phyloP scores from a whole-genome alignment of 1,140 invertebrate species.

The Drosophila ambigua region DNA sequence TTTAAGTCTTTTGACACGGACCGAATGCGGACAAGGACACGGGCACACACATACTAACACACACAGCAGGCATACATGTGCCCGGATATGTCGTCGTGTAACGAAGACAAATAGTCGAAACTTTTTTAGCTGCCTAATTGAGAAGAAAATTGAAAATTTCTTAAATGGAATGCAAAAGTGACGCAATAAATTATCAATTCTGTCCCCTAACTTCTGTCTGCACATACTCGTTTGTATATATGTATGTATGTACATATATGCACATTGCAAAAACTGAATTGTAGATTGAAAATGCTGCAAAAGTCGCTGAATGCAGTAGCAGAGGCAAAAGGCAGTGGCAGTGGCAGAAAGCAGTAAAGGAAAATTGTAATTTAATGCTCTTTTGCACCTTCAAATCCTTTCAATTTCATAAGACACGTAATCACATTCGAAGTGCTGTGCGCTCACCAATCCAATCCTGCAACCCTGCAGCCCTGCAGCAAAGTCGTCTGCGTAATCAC shows the following conservation, averaged over 20 bases:
- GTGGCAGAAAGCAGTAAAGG: conserved; percentile 9
- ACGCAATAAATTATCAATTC: conserved; percentile 51
- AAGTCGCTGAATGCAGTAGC: conserved; percentile 29
- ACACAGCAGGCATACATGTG: conserved; percentile 1
- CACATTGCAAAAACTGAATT: background rate
- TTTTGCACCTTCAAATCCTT: conserved; percentile 74
- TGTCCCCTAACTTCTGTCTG: background rate
- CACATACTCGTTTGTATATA: too few species aligned
- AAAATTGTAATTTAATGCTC: conserved; percentile 74
- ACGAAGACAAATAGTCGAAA: conserved; percentile 73
- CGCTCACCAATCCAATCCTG: conserved; percentile 9
- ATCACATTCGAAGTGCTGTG: conserved; percentile 57
- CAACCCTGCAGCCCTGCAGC: background rate
- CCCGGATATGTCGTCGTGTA: conserved; percentile 28
- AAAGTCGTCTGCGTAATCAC: conserved; percentile 53
- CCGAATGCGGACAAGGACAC: background rate
- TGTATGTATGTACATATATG: too few species aligned
- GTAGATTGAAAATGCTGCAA: conserved; percentile 36
- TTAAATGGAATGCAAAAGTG: conserved; percentile 69
- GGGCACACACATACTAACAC: conserved; percentile 12
- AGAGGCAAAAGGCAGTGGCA: conserved; percentile 13
- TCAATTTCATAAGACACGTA: conserved; percentile 68
- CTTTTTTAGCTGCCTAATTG: conserved; percentile 69
- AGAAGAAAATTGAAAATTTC: conserved; percentile 77
- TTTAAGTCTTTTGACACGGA: conserved; percentile 40